Evolutionary conservation across 2,888 invertebrate genomes (phyloP).

Genomic region (Habrosyne pyritoides): DNA sequence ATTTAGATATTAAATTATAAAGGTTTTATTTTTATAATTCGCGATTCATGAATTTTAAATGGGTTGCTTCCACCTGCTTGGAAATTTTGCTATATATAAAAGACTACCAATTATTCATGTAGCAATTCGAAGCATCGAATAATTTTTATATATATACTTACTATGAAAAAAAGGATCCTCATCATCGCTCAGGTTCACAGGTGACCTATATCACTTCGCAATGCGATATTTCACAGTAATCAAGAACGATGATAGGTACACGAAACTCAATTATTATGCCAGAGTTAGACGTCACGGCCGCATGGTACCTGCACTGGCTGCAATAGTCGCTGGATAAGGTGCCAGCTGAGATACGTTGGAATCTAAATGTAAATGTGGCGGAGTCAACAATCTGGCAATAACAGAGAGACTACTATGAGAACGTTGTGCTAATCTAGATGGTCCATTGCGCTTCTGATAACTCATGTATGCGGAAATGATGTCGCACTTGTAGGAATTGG

Average conservation of each 20-base stretch:
- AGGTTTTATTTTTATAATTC: neutral
- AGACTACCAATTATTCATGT: no score
- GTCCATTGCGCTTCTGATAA: neutral
- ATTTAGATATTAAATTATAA: neutral
- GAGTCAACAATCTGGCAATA: constrained; percentile 8
- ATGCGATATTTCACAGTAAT: constrained; percentile 15
- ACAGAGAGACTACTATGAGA: constrained; percentile 9
- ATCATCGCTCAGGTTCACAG: neutral
- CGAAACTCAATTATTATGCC: constrained; percentile 25
- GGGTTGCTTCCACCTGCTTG: neutral
- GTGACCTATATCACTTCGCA: constrained; percentile 10
- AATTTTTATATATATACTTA: neutral
- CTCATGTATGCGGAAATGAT: neutral
- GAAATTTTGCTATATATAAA: no score
- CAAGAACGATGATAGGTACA: constrained; percentile 24
- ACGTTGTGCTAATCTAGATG: neutral
- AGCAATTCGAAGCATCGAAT: neutral
- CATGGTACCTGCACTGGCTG: constrained; percentile 16
- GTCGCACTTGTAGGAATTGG: constrained; percentile 9
- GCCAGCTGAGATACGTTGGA: constrained; percentile 29
- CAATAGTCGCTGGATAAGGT: constrained; percentile 35
- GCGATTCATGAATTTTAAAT: neutral
- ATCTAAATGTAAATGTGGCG: constrained; percentile 40
- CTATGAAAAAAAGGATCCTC: neutral
- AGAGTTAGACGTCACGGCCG: constrained; percentile 22